Evolutionary conservation across 2,888 invertebrate genomes (phyloP), one percentile per base, ranked within the genome.

Genomic region (Calliphora vomitoria): DNA sequence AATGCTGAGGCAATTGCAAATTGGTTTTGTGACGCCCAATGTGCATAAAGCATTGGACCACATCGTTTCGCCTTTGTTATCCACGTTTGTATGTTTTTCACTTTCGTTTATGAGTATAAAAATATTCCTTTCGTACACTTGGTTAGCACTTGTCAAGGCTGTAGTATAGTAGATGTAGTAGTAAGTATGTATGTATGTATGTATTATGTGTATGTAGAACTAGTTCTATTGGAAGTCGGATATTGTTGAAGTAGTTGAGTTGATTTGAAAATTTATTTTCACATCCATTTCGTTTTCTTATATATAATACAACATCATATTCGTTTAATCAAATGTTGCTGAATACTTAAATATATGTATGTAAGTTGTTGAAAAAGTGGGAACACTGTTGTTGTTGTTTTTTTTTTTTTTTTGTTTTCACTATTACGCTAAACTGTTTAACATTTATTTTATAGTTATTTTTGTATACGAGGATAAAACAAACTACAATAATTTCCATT

Each of bases 41-140:
- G 94, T 94, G 91, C 94, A 94, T 90, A 94, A 92, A 89, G 94
- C 94, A 92, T 94, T 94, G 91, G 94, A 94, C 94, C 94, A 94
- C 94, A 94, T 94, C 82, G 91, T 92, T 88, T 93, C 92, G 88
- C 92, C 91, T 91, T 92, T 92, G 89, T 90, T 90, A 91, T 92
- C 93, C 93, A 93, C 91, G 89, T 90, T 91, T 89, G 85, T 82
- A 76, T 60, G 44, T 58, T 88, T 76, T 68, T 44, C 64, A 71
- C 44, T 84, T 75, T 74, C 38, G 20, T 53, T 76, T 74, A 47
- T 50, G 10, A 58, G 80, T 80, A 71, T 47, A n/a, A 66, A 82
- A 64, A 20, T 68, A 85, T 84, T 76, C 58, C 10, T 44, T 75
- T 60, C 44, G 41, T 53, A n/a, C 35, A 60, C 11, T 66, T 25